Evolutionary conservation across 2,113 vertebrate genomes (phyloP), one percentile per base, ranked within the genome.

Genomic region (Eolophus roseicapilla): DNA sequence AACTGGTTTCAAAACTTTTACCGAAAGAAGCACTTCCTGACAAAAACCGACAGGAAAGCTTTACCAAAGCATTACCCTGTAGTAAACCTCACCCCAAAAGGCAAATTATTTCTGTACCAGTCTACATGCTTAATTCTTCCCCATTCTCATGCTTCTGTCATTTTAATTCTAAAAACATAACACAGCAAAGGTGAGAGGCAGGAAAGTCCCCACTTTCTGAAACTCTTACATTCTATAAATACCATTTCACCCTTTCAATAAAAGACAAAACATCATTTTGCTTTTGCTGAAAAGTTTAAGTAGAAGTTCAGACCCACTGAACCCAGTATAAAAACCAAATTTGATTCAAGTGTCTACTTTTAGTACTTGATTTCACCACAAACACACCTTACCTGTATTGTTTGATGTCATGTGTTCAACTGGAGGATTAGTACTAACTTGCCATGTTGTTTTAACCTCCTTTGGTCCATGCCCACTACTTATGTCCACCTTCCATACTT

Each of bases 401-500:
- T 98, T 91, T 74, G 98, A 97, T 81, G 52, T 80, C 77, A 98
- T 82, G 31, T 99, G 99, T 80, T 99, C 98, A 80, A 98, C 97
- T 39, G 98, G 97, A 17, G 98, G 95, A 69, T 75, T 97, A 88
- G 98, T 97, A 63, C 98, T 99, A 80, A 99, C 96, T 92, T 99
- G 98, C 97, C 98, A 98, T 1, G 95, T 93, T 5, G 99, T 99
- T 93, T 97, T 98, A 65, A 99, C 98, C 88, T 99, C 98, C 89
- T 98, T 98, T n/a, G 93, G 94, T 35, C 98, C 98, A 4, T 98
- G 98, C 33, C 98, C 98, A 83, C 98, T 99, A 24, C 97, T 98
- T 63, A 99, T 97, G 78, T 99, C 99, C 49, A 98, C 98, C 73
- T 97, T 98, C 99, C 99, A 99, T 27, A 98, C 67, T 33, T 98